Conservation (phyloP, 1,140 invertebrate species). For the Camponotus pennsylvanicus region DNA sequence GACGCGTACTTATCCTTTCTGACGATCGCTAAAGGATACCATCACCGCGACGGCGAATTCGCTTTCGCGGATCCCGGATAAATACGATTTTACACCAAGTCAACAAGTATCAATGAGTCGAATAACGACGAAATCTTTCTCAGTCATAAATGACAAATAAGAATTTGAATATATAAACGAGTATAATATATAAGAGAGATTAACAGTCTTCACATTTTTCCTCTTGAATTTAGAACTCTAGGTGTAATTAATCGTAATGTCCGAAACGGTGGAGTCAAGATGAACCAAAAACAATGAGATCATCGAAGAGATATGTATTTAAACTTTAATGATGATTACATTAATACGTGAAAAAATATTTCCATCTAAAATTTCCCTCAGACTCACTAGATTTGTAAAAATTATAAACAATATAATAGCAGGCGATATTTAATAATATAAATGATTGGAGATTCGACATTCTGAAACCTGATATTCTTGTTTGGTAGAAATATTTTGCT, state of each 20-base stretch:
- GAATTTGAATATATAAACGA: not conserved
- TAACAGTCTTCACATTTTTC: not conserved
- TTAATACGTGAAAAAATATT: not conserved
- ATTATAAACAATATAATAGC: not conserved
- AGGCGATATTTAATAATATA: not conserved
- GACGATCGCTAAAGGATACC: slow-evolving; percentile 39
- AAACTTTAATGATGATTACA: not conserved
- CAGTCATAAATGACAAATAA: slow-evolving; percentile 17
- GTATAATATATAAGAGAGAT: not conserved
- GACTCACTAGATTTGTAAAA: not conserved
- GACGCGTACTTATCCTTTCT: slow-evolving; percentile 53
- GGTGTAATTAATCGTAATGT: not conserved
- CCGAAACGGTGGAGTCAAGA: not conserved
- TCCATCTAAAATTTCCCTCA: not conserved
- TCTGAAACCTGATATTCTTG: not conserved
- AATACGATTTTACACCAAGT: slow-evolving; percentile 14
- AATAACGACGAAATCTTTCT: slow-evolving; percentile 24
- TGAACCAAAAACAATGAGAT: not conserved
- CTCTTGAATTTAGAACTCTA: not conserved
- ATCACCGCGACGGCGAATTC: slow-evolving; percentile 42
- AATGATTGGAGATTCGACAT: not conserved
- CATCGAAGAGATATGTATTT: not conserved
- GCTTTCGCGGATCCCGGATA: slow-evolving; percentile 49
- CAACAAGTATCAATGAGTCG: not conserved
- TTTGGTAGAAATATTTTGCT: not conserved